Evolutionary conservation across 2,797 vertebrate species (phyloP).

Genomic region (Hoplostethus mediterraneus): DNA sequence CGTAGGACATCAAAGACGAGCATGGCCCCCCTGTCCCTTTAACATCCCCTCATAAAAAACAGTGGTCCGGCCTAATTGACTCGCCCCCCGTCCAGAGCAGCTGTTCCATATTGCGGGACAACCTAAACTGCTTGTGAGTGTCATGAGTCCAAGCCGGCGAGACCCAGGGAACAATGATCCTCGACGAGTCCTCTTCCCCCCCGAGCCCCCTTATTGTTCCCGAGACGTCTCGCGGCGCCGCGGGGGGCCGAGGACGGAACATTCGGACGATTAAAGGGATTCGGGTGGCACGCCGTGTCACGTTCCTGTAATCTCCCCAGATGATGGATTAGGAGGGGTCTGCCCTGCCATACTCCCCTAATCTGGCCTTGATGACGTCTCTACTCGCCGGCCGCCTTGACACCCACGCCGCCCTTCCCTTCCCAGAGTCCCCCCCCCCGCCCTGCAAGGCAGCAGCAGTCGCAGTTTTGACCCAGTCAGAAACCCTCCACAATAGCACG

Average conservation of each 20-base stretch:
- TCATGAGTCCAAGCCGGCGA: slow-evolving; percentile 59
- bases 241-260: slow-evolving; percentile 65
- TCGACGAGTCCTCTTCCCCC: slow-evolving; percentile 47
- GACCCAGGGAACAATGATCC: slow-evolving; percentile 55
- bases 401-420: slow-evolving; percentile 32
- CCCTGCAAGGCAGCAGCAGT: slow-evolving; percentile 39
- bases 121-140: slow-evolving; percentile 70
- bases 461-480: slow-evolving; percentile 49
- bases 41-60: slow-evolving; percentile 59
- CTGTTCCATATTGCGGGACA: slow-evolving; percentile 59
- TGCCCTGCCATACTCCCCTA: slow-evolving; percentile 69
- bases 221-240: slow-evolving; percentile 34
- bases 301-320: slow-evolving; percentile 79
- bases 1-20: slow-evolving; percentile 63
- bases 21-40: slow-evolving; percentile 56
- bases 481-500: slow-evolving; percentile 48
- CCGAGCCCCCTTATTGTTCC: slow-evolving; percentile 61
- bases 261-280: slow-evolving; percentile 83
- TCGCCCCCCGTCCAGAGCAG: slow-evolving; percentile 58
- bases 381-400: slow-evolving; percentile 35
- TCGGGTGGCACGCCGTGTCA: slow-evolving; percentile 73
- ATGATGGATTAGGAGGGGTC: slow-evolving; percentile 79
- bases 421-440: slow-evolving; percentile 39
- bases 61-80: slow-evolving; percentile 74
- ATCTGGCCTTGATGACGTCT: slow-evolving; percentile 67